Evolutionary conservation across 2,113 vertebrate species (phyloP).

Genomic region (Lycaon pictus): DNA sequence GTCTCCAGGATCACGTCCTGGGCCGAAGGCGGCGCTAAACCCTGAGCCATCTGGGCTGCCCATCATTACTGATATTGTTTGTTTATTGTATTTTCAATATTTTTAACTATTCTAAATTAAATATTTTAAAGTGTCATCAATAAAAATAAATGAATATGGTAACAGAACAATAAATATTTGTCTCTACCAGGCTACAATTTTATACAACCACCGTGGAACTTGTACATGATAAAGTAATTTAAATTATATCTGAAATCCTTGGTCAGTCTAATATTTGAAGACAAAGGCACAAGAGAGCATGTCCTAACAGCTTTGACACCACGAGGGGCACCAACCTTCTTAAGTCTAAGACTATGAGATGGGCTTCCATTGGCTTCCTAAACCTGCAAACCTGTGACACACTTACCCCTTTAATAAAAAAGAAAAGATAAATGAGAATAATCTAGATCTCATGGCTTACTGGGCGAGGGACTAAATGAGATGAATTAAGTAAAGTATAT

Average conservation of each 20-base stretch:
- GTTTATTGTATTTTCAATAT: not conserved
- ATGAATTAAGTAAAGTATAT: not conserved
- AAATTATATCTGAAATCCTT: not conserved
- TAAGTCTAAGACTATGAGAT: not conserved
- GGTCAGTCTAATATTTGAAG: not conserved
- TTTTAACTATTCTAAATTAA: conserved; percentile 17
- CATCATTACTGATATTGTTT: not conserved
- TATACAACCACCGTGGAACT: not conserved
- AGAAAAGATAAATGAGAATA: not conserved
- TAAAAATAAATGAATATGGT: not conserved
- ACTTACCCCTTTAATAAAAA: not conserved
- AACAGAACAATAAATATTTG: not conserved
- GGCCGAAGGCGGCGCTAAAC: no score
- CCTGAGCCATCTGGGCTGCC: no score
- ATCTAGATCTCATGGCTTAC: not conserved
- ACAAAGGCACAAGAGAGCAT: not conserved
- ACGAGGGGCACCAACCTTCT: not conserved
- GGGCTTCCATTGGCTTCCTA: not conserved
- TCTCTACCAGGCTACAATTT: not conserved
- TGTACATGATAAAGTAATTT: not conserved
- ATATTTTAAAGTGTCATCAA: not conserved
- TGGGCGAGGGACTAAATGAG: not conserved
- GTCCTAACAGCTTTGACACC: not conserved
- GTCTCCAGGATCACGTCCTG: no score
- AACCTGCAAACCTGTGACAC: not conserved